phyloP scores from a whole-genome alignment of 2,888 invertebrate genomes.

The Alloplasta piceator region DNA sequence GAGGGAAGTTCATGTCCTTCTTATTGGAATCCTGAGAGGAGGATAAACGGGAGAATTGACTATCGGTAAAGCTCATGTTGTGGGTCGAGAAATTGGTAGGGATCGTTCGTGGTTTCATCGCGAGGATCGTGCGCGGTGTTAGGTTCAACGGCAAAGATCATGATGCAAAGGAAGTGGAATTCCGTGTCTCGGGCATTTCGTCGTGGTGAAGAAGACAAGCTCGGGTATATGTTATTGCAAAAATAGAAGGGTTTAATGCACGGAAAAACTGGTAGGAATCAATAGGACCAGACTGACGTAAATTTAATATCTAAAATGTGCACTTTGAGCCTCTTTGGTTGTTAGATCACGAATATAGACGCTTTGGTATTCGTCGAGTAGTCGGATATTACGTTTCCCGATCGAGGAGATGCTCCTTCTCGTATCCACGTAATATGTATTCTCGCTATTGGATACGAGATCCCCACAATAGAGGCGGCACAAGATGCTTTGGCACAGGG shows the following conservation, averaged over 20 bases:
- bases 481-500: not conserved
- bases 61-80: not conserved
- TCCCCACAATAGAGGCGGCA: too few relatives aligned
- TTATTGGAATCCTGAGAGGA: too few relatives aligned
- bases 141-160: slow-evolving; percentile 4
- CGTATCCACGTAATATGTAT: not conserved
- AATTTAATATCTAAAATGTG: too few relatives aligned
- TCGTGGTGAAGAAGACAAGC: not conserved
- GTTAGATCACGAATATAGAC: too few relatives aligned
- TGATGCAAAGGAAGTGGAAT: slow-evolving; percentile 39
- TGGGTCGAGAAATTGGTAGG: not conserved
- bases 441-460: not conserved
- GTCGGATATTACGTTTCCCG: slow-evolving; percentile 45
- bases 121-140: slow-evolving; percentile 2
- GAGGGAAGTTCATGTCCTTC: too few relatives aligned
- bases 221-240: too few relatives aligned
- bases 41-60: too few relatives aligned
- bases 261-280: too few relatives aligned
- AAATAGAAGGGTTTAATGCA: too few relatives aligned
- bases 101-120: not conserved
- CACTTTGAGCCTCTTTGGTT: too few relatives aligned
- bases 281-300: too few relatives aligned
- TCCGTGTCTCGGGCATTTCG: not conserved
- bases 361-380: not conserved
- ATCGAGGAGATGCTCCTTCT: slow-evolving; percentile 9